Conservation (phyloP, 2,113 vertebrate genomes). For the Phalacrocorax pelagicus region DNA sequence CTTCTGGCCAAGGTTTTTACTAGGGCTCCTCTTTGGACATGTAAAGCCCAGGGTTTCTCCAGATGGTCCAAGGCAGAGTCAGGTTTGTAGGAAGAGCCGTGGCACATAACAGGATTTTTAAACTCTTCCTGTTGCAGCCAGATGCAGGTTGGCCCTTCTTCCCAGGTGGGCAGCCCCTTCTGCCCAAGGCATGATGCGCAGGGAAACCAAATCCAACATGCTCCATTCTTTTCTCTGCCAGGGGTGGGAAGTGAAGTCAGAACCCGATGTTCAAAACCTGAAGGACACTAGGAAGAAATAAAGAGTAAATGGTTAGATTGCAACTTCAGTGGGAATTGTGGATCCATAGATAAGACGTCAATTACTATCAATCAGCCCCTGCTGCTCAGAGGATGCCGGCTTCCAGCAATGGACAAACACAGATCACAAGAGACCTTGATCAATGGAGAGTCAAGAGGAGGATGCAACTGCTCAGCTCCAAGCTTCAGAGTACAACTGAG, state of each 20-base stretch:
- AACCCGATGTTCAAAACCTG: constrained; percentile 63
- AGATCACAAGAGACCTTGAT: neutral
- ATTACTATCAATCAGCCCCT: neutral
- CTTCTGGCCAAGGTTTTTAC: constrained; percentile 6
- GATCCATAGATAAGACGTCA: neutral
- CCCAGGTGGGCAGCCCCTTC: constrained; percentile 37
- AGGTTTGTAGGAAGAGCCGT: constrained; percentile 42
- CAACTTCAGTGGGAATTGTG: neutral
- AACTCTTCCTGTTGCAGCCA: constrained; percentile 48
- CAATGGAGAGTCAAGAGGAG: neutral
- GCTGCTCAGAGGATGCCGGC: neutral
- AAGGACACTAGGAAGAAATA: constrained; percentile 64
- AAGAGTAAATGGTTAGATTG: constrained; percentile 35
- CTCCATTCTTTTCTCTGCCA: constrained; percentile 61
- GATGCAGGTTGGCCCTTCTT: constrained; percentile 20
- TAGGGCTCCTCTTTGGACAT: constrained; percentile 18
- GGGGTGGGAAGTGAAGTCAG: constrained; percentile 64
- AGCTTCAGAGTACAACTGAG: neutral
- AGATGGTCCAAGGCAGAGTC: constrained; percentile 18
- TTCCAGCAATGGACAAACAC: neutral
- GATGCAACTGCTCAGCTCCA: neutral
- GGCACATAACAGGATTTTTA: constrained; percentile 42
- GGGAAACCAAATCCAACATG: constrained; percentile 41
- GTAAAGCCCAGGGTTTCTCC: neutral
- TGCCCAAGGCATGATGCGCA: constrained; percentile 33